Conservation (phyloP, 1,140 invertebrate genomes). For the Chironomus tepperi region DNA sequence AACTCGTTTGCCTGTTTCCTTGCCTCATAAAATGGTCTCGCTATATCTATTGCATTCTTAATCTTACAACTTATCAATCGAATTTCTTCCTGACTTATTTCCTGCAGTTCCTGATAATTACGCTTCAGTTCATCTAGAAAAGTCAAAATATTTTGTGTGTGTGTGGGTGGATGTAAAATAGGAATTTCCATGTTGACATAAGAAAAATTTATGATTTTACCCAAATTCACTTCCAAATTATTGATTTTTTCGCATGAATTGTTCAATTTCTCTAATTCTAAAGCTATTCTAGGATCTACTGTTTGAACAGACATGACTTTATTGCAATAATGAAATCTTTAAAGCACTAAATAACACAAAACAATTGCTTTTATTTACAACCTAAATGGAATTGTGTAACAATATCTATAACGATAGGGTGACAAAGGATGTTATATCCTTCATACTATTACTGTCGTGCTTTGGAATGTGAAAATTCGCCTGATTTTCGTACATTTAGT, state of each 20-base stretch:
- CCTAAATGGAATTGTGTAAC: constrained; percentile 1
- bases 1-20: constrained; percentile 27
- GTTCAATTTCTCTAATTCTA: neutral
- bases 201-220: neutral
- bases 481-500: neutral
- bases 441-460: neutral
- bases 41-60: neutral
- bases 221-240: constrained; percentile 1
- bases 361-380: constrained; percentile 11
- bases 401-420: neutral
- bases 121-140: neutral
- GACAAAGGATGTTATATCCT: neutral
- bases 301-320: neutral
- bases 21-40: constrained; percentile 10
- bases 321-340: neutral
- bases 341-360: neutral
- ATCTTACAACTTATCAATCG: neutral
- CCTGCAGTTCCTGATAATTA: neutral
- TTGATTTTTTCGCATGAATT: neutral
- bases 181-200: neutral
- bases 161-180: no score
- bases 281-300: neutral
- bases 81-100: constrained; percentile 1
- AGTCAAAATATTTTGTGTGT: neutral
- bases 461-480: neutral